Evolutionary conservation across 2,888 invertebrate genomes (phyloP), one percentile per base, ranked within the genome.

Genomic region (Artemia sinica): DNA sequence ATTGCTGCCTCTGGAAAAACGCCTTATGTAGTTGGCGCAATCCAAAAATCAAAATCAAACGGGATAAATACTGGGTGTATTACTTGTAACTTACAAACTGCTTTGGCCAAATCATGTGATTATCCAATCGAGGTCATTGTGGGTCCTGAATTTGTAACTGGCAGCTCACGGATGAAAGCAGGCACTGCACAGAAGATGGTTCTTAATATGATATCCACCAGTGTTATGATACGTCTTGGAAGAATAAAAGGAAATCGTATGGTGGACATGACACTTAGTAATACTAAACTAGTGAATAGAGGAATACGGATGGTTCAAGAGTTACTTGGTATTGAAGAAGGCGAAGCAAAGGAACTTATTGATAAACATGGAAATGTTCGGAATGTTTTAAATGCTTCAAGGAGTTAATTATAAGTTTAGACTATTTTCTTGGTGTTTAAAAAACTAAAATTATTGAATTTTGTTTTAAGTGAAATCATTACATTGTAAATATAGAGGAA

Each of bases 111-210:
- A 49, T 14, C 14, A 51, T 41, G 49, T 11, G 65, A 67, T 58
- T 67, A 14, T 63, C 50, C 68, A 49, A 67, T 72, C 50, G 69
- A 58, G 8, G 51, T 70, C 7, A 51, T 12, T 14, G 67, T 69
- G 3, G 72, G 73, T 8, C 78, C 78, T 2, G 78, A 78, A 68
- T 75, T 77, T 6, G 75, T 79, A 48, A 75, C 77, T 11, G 79
- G 78, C 4, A 78, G 78, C 6, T 76, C 76, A 69, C 72, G 79
- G 51, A 77, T 79, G 76, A 79, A 79, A 72, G 74, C 76, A 65
- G 79, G 78, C 7, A 75, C 76, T 4, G 76, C 77, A 6, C 78
- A 77, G 7, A 78, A 77, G 70, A 74, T 75, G 11, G 68, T 75
- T 4, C 71, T 76, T 66, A 73, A 73, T 69, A 72, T 72, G 28